Percentiles rank a stretch among this genome's conserved stretches.
These are phyloP conservation scores for Pollicipes pollicipes DNA, from an alignment of 1,140 invertebrate genomes.

Conservation along the genomic window DNA sequence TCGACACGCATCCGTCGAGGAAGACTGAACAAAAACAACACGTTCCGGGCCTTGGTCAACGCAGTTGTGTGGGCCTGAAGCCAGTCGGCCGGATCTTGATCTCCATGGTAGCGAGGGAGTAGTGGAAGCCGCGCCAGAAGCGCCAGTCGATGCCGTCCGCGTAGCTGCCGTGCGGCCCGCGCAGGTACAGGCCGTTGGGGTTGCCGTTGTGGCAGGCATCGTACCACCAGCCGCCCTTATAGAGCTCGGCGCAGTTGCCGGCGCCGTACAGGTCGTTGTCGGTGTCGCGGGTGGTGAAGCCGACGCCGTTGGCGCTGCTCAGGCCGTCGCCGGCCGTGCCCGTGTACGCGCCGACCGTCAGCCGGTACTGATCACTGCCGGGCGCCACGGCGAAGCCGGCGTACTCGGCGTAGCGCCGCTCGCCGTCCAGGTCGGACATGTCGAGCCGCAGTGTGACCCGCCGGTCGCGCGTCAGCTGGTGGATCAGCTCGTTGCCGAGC, in stretches of 20 bases:
- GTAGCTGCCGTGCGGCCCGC: constrained; percentile 21
- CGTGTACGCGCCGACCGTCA: constrained; percentile 19
- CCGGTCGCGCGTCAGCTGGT: constrained; percentile 15
- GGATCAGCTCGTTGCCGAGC: constrained; percentile 31
- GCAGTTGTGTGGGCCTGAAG: no score
- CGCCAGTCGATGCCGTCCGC: constrained; percentile 27
- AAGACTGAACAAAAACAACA: no score
- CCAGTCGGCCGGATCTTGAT: constrained; percentile 25
- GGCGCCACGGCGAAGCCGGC: constrained; percentile 17
- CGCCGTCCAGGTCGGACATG: constrained; percentile 19
- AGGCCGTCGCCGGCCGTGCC: constrained; percentile 20
- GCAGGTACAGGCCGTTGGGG: constrained; percentile 24
- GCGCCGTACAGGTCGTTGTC: constrained; percentile 23
- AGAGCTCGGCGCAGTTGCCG: constrained; percentile 21
- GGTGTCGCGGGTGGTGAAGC: constrained; percentile 23
- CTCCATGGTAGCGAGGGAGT: constrained; percentile 25
- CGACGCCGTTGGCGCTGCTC: constrained; percentile 19
- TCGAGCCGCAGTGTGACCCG: constrained; percentile 19
- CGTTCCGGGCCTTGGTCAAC: no score
- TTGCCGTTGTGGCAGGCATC: constrained; percentile 22
- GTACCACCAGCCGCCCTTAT: constrained; percentile 26
- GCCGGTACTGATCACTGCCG: constrained; percentile 12
- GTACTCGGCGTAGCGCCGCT: constrained; percentile 18
- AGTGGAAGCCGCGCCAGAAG: constrained; percentile 26
- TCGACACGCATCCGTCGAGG: no score